Conservation (phyloP, 2,888 invertebrate species). For the Adelphocoris suturalis region DNA sequence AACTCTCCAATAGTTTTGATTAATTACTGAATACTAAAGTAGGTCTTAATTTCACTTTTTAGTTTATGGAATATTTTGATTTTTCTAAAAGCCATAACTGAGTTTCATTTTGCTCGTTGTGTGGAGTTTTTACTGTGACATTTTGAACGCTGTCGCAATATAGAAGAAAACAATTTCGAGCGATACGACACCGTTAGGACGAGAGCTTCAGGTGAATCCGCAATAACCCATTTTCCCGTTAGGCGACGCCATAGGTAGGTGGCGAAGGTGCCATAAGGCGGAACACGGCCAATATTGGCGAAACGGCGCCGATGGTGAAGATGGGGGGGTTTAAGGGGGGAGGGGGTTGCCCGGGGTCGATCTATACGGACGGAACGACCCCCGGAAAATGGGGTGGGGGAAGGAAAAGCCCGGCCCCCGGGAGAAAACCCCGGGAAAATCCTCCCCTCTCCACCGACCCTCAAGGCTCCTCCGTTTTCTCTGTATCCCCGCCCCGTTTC, state of each 20-base stretch:
- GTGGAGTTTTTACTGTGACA: too few relatives aligned
- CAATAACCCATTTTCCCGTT: not conserved
- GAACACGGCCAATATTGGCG: slow-evolving; percentile 62
- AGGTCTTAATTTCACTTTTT: too few relatives aligned
- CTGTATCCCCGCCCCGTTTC: not conserved
- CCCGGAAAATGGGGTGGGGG: not conserved
- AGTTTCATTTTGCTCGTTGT: too few relatives aligned
- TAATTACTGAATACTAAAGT: too few relatives aligned
- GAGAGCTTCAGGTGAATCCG: not conserved
- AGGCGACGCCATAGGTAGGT: slow-evolving; percentile 21
- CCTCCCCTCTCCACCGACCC: not conserved
- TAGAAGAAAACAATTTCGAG: slow-evolving; percentile 3
- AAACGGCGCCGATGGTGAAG: not conserved
- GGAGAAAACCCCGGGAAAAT: slow-evolving; percentile 45
- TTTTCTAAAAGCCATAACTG: too few relatives aligned
- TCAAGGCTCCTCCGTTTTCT: not conserved
- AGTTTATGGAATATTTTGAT: too few relatives aligned
- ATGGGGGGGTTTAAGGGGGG: not conserved
- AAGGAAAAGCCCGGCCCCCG: slow-evolving; percentile 28
- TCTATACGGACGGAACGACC: slow-evolving; percentile 45
- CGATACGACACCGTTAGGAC: slow-evolving; percentile 15
- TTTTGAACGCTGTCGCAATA: not conserved
- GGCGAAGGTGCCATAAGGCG: slow-evolving; percentile 57
- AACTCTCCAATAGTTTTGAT: too few relatives aligned
- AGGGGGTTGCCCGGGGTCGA: not conserved